Evolutionary conservation across 2,113 vertebrate species (phyloP), one percentile per base, ranked within the genome.

Genomic region (Uria aalge): DNA sequence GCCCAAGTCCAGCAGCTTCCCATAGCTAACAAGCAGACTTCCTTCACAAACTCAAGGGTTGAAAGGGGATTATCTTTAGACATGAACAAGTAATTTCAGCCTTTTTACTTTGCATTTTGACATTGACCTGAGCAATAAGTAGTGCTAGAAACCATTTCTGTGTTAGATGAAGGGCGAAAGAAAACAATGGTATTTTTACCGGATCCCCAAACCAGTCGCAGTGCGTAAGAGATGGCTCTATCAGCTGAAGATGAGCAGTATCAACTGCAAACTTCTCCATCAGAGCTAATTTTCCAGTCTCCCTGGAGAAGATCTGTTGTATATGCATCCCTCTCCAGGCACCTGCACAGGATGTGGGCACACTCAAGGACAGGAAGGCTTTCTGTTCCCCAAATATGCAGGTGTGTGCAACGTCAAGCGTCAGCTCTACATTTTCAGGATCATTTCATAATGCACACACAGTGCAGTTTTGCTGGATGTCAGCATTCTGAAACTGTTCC

Each of bases 311-410:
- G 62, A 73, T 73, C 6, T 4, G 87, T 93, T 91, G 43, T 88
- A 30, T 32, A 69, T 5, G 36, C 71, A 79, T 96, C 81, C 87
- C 57, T 83, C 86, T 92, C 74, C 95, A 95, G 86, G 81, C 96
- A 97, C 89, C 96, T 97, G 97, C 91, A 93, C 91, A 97, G 97
- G 96, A 97, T 97, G 94, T 97, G 96, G 95, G 96, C 89, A 97
- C 80, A 90, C 84, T 96, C 89, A 95, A 91, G 94, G 96, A 94
- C 94, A 97, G 94, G 95, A 97, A 97, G 74, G 87, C 87, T 97
- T 91, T 95, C 91, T 95, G 80, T 95, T 97, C 91, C 89, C 84
- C 34, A 1, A 88, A 91, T 69, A 30, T 85, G 95, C 97, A 97
- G 97, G 96, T 97, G 94, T 96, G 91, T 30, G 18, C 92, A 94